Evolutionary conservation across 2,113 vertebrate species (phyloP).

Genomic region (Pollachius pollachius): DNA sequence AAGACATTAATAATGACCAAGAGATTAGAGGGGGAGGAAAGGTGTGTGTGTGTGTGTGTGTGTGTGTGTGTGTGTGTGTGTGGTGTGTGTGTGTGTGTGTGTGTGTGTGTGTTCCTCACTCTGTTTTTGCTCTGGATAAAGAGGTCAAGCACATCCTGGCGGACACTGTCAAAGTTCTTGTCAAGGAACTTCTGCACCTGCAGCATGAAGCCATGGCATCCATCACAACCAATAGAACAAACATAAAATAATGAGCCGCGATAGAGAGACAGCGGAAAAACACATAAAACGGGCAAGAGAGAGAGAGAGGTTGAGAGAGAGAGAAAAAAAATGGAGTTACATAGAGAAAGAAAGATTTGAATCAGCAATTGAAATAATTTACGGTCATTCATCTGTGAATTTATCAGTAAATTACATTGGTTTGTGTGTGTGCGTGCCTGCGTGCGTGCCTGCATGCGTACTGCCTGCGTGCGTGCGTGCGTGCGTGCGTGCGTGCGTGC

Average conservation of each 20-base stretch:
- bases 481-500: not conserved
- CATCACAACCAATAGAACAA: no score
- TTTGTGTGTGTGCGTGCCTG: not conserved
- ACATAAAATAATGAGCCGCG: not conserved
- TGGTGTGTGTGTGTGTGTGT: not conserved
- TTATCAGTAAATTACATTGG: not conserved
- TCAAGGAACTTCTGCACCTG: conserved; percentile 97
- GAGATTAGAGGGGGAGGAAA: not conserved
- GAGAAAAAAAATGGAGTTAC: no score
- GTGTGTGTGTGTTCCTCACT: conserved; percentile 64
- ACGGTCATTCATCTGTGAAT: no score
- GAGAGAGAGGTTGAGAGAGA: not conserved
- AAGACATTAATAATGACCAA: no score
- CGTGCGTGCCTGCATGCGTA: conserved; percentile 3
- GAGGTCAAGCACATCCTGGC: conserved; percentile 92
- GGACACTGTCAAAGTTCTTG: conserved; percentile 94
- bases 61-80: not conserved
- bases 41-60: not conserved
- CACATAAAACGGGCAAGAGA: not conserved
- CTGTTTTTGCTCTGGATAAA: conserved; percentile 88
- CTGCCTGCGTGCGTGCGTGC: no score
- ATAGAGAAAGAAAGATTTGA: no score
- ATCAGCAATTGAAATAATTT: no score
- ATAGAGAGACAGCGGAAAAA: no score
- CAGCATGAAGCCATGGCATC: conserved; percentile 2